phyloP scores from a whole-genome alignment of 2,113 vertebrate species.

The Rhadina sibilatrix region DNA sequence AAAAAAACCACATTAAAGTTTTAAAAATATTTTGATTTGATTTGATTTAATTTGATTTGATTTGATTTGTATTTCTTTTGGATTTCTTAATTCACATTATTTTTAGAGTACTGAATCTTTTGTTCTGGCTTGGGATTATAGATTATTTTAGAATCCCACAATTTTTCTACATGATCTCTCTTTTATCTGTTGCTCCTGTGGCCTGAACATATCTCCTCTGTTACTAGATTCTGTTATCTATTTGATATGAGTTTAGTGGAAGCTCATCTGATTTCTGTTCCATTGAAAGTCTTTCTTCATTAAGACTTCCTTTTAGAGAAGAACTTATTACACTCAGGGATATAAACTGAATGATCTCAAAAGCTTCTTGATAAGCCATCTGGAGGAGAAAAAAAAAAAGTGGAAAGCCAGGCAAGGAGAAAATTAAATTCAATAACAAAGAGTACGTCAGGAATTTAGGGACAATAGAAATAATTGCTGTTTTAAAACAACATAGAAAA shows the following conservation, averaged over 20 bases:
- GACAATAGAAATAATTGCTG: neutral
- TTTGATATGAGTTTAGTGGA: neutral
- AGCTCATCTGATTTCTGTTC: neutral
- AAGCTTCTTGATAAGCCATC: neutral
- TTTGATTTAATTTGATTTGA: neutral
- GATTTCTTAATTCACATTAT: neutral
- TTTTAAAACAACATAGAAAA: neutral
- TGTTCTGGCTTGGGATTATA: neutral
- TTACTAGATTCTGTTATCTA: neutral
- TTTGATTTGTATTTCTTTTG: neutral
- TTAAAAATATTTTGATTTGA: neutral
- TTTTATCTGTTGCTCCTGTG: neutral
- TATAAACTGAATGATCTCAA: neutral
- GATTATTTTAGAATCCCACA: neutral
- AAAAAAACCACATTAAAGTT: neutral
- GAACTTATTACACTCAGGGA: neutral
- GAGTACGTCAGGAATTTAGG: neutral
- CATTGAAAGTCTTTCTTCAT: neutral
- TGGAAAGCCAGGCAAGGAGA: neutral
- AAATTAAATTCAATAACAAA: neutral
- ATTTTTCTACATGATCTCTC: fast-evolving
- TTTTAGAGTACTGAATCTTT: neutral
- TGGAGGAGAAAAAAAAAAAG: neutral
- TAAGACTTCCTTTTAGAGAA: neutral
- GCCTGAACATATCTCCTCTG: neutral